Evolutionary conservation across 2,888 invertebrate genomes (phyloP).

Genomic region (Eupithecia vulgata): DNA sequence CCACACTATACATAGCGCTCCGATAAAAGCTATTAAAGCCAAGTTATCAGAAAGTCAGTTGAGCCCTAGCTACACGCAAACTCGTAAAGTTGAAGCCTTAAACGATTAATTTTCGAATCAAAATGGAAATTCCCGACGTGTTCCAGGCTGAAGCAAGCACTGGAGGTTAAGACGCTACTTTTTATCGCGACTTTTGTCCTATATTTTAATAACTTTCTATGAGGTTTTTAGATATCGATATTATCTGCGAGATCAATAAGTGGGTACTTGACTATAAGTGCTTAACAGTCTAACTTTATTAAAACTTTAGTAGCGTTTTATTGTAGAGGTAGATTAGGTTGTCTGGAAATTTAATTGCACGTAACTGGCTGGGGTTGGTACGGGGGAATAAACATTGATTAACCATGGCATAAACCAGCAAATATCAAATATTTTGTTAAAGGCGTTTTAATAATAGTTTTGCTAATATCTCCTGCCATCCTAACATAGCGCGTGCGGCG

Average conservation of each 20-base stretch:
- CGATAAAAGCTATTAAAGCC: slow-evolving; percentile 32
- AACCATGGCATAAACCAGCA: background rate
- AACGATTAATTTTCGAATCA: slow-evolving; percentile 40
- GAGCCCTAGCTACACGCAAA: slow-evolving; percentile 35
- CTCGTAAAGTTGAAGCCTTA: slow-evolving; percentile 37
- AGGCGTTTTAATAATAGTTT: background rate
- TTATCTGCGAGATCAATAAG: background rate
- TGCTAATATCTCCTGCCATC: background rate
- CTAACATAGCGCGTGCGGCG: too few species aligned
- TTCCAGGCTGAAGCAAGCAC: slow-evolving; percentile 26
- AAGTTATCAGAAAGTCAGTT: slow-evolving; percentile 33
- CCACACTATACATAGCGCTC: slow-evolving; percentile 19
- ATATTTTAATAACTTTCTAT: background rate
- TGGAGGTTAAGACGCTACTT: slow-evolving; percentile 19
- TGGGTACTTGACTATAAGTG: background rate
- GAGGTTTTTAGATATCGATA: background rate
- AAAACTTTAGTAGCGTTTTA: background rate
- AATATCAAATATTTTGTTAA: background rate
- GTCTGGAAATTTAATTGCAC: background rate
- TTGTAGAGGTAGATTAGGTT: background rate
- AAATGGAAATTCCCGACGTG: slow-evolving; percentile 38
- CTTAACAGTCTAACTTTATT: background rate
- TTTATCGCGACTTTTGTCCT: background rate
- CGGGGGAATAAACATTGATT: background rate
- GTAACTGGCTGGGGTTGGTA: too few species aligned